A percentile compares a stretch with the other conserved stretches of the same genome.
Evolutionary conservation across 2,113 vertebrate genomes (phyloP).

Genomic region (Mustela nigripes): DNA sequence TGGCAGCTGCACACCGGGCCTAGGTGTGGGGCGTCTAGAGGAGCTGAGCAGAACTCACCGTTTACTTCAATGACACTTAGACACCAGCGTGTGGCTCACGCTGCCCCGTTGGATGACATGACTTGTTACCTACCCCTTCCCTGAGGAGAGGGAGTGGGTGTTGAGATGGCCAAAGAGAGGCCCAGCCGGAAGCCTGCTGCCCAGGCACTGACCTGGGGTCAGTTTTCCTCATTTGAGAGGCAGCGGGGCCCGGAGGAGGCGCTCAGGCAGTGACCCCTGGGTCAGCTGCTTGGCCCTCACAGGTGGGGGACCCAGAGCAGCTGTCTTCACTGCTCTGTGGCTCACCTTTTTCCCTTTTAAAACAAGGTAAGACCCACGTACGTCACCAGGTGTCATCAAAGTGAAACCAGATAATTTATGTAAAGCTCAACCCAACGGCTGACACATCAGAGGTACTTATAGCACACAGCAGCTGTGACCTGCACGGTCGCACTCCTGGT

Average conservation of each 20-base stretch:
- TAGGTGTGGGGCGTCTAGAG: not conserved
- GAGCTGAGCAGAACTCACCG: no score
- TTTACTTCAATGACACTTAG: no score
- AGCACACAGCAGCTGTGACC: accelerated
- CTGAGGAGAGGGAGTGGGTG: not conserved
- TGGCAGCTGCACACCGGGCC: accelerated
- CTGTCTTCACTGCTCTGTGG: not conserved
- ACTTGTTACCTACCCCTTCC: not conserved
- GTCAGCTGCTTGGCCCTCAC: accelerated
- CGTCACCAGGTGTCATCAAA: not conserved
- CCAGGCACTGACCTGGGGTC: accelerated
- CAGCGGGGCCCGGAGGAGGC: not conserved
- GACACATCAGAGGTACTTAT: accelerated
- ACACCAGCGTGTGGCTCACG: accelerated
- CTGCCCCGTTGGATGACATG: accelerated
- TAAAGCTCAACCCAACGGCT: accelerated
- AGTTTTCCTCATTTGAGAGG: not conserved
- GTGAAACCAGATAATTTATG: accelerated
- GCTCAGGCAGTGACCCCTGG: not conserved
- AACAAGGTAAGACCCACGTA: no score
- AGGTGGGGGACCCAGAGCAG: no score
- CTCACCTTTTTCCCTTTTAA: not conserved
- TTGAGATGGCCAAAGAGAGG: not conserved
- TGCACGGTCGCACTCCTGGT: accelerated
- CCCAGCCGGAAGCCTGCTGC: accelerated